Base-by-base conservation (phyloP, 2,797 vertebrate genomes). In the Tarsius wallacei region DNA sequence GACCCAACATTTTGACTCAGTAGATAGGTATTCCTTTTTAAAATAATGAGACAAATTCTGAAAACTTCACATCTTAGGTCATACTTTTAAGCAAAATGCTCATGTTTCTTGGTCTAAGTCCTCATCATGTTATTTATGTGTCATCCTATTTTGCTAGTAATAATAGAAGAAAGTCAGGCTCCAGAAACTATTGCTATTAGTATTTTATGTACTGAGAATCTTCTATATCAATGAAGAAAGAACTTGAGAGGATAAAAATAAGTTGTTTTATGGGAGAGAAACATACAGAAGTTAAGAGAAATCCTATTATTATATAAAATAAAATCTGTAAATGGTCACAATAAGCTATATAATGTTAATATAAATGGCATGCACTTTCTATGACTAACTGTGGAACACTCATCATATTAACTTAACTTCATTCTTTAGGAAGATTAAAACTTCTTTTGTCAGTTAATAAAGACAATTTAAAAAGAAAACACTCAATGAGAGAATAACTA, bases 161-260 rank as follows among this genome's bases (percentile, higher is more conserved):
- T 78, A 86, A 82, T 0, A 84, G 84, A 51, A 80, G 76, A 31
- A 84, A 76, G 33, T 21, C 31, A 91, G 80, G 53, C 51, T 42
- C 49, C 19, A 96, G 90, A 96, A 96, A 97, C n/a, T 49, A 87
- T 19, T 87, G 19, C 33, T 83, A 68, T 64, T 26, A 81, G 31
- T 80, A 85, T 80, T 93, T 90, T 70, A 80, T 64, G 19, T 89
- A n/a, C 33, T 85, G 49, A 85, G 66, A 96, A 90, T 66, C 49
- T 95, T 96, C n/a, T 61, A 93, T 55, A 74, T 89, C 28, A 74
- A 74, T 66, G 53, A 84, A 87, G 31, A 96, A 83, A 87, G 57
- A 61, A 95, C 53, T 7, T n/a, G 4, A 71, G n/a, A 64, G 14
- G 53, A 42, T 82, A 73, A 81, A 97, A 83, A 76, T 19, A 26